Evolutionary conservation across 1,140 invertebrate genomes (phyloP).

Genomic region (Drosophila kohkoa): DNA sequence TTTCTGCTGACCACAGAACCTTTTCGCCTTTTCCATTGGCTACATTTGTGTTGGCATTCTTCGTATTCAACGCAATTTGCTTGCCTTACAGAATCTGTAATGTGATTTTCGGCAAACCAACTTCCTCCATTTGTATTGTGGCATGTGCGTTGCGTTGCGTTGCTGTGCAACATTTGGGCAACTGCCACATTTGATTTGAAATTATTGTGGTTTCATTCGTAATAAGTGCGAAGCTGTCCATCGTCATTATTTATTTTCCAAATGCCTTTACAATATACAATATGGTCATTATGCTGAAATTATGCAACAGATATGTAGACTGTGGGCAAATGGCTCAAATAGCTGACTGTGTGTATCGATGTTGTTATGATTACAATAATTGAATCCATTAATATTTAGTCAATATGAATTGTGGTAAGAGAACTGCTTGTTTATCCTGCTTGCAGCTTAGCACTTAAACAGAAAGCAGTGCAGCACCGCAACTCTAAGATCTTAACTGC

Average conservation of each 20-base stretch:
- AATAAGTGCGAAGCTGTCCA: conserved; percentile 19
- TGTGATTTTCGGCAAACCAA: conserved; percentile 35
- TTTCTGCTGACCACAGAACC: conserved; percentile 57
- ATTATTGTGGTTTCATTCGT: conserved; percentile 46
- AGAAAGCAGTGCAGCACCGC: neutral
- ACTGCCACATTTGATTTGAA: conserved; percentile 43
- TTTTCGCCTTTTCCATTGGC: conserved; percentile 52
- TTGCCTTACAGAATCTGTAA: conserved; percentile 50
- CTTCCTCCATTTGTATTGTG: conserved; percentile 6
- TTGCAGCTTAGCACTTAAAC: too few relatives aligned
- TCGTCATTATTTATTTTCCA: conserved; percentile 16
- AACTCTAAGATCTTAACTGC: neutral
- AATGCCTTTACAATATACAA: conserved; percentile 15
- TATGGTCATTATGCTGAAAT: conserved; percentile 13
- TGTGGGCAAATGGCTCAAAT: neutral
- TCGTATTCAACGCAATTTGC: conserved; percentile 42
- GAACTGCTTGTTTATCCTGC: neutral
- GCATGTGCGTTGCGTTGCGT: neutral
- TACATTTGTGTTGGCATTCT: conserved; percentile 45
- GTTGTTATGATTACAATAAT: neutral
- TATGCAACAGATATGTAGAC: conserved; percentile 1
- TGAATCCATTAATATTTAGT: neutral
- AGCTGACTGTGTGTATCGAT: neutral
- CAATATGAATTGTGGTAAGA: neutral
- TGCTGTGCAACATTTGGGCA: neutral